Evolutionary conservation across 2,113 vertebrate species (phyloP), one percentile per base, ranked within the genome.

Genomic region (Pheucticus melanocephalus): DNA sequence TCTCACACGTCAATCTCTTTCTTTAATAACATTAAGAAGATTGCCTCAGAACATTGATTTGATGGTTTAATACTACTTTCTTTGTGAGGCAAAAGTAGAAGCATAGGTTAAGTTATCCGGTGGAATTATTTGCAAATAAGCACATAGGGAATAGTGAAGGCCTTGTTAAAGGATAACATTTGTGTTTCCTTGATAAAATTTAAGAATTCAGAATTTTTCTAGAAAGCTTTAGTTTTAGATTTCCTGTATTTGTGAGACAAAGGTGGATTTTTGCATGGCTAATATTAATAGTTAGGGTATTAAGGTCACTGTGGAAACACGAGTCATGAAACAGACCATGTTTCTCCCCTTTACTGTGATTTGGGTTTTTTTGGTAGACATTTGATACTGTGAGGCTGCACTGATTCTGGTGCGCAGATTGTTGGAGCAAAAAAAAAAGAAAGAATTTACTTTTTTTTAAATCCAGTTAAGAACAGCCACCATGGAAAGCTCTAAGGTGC

Each of bases 271-370:
- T 92, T 82, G 8, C 4, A 6, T 48, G 21, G 10, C 20, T 75
- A 15, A 7, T 66, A 25, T 25, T 64, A 66, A 60, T 80, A 23
- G 13, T 65, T 72, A 25, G 6, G 15, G 9, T 60, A 13, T 30
- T 65, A 47, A 44, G 12, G 14, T 44, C 33, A 11, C 6, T 50
- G 44, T 47, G 16, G 40, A 53, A 88, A 57, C 30, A 18, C 15
- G 15, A n/a, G 30, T 59, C 19, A 8, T 19, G 24, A 84, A 59
- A 27, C 27, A 60, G n/a, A 27, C 12, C 19, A 4, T 0, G 0
- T 37, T 82, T 66, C 24, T 71, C 1, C 2, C 66, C 23, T 50
- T 54, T 7, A 30, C 13, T 73, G 11, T 30, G 27, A 7, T 28
- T 40, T 63, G 37, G 37, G 18, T 12, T 56, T 42, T 44, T 79